phyloP scores from a whole-genome alignment of 2,888 invertebrate genomes.

The Cryptocephalus moraei region DNA sequence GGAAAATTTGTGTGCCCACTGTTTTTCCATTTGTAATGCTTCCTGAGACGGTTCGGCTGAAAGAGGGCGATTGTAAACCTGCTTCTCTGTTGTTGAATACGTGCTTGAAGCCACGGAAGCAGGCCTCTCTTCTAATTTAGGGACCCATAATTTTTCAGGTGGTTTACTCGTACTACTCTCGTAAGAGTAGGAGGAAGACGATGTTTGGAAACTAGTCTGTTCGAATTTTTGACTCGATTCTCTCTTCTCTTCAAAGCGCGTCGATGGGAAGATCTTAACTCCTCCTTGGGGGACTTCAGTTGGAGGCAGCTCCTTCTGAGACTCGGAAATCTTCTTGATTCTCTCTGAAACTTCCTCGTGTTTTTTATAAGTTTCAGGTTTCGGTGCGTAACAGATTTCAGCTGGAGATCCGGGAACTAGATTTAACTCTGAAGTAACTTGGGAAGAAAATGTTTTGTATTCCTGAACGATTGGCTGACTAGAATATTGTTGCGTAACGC shows the following conservation, averaged over 20 bases:
- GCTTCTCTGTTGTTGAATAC: constrained; percentile 15
- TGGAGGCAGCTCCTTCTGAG: constrained; percentile 40
- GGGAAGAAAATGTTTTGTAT: constrained; percentile 19
- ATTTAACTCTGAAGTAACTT: constrained; percentile 40
- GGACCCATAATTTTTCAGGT: constrained; percentile 40
- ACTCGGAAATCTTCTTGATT: constrained; percentile 50
- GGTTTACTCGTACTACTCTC: constrained; percentile 41
- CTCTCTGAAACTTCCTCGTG: constrained; percentile 47
- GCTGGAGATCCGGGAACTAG: constrained; percentile 61
- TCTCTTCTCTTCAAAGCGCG: constrained; percentile 11
- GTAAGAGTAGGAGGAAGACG: constrained; percentile 20
- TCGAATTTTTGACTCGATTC: constrained; percentile 22
- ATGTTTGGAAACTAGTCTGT: constrained; percentile 18
- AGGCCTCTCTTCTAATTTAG: constrained; percentile 21
- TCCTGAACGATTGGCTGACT: constrained; percentile 15
- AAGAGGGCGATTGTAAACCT: constrained; percentile 22
- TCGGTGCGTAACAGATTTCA: constrained; percentile 54
- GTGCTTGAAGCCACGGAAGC: constrained; percentile 19
- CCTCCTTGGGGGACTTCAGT: constrained; percentile 20
- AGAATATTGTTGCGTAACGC: constrained; percentile 8
- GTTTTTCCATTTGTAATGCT: constrained; percentile 56
- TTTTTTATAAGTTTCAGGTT: constrained; percentile 28
- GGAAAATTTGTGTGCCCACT: constrained; percentile 49
- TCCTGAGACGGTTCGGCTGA: constrained; percentile 45
- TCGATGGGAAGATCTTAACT: constrained; percentile 16